These are phyloP conservation scores for Chrysolina oricalcia DNA, from an alignment of 2,888 invertebrate species.

Conservation along the genomic window DNA sequence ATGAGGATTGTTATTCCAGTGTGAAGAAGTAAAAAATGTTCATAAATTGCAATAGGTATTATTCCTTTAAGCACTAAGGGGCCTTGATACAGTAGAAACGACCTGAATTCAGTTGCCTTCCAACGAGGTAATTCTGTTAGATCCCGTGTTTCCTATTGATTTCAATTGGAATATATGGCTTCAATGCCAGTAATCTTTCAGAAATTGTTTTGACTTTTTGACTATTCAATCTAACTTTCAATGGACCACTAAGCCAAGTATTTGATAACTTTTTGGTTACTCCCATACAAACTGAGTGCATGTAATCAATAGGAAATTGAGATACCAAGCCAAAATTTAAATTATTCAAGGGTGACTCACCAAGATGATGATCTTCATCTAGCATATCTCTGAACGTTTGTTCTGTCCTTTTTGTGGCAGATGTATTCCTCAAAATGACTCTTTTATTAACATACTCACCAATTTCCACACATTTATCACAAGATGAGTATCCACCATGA, in stretches of 20 bases:
- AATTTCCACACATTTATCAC: conserved; percentile 51
- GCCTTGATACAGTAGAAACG: conserved; percentile 35
- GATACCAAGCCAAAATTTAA: conserved; percentile 39
- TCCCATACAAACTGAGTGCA: conserved; percentile 41
- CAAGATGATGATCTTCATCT: conserved; percentile 46
- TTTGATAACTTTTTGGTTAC: conserved; percentile 43
- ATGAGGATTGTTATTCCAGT: conserved; percentile 7
- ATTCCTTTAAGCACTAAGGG: conserved; percentile 29
- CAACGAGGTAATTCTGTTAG: conserved; percentile 37
- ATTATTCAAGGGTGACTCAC: conserved; percentile 38
- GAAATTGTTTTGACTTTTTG: conserved; percentile 28
- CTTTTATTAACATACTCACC: conserved; percentile 36
- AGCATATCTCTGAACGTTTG: conserved; percentile 37
- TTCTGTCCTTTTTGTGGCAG: conserved; percentile 37
- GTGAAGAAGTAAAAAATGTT: conserved; percentile 36
- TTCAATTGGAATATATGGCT: conserved; percentile 29
- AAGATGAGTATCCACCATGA: conserved; percentile 50
- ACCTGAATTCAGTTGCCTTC: conserved; percentile 37
- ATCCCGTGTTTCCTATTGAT: conserved; percentile 39
- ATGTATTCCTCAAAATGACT: conserved; percentile 32
- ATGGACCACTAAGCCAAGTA: conserved; percentile 31
- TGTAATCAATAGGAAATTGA: conserved; percentile 46
- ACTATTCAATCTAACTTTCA: conserved; percentile 28
- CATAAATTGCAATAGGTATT: conserved; percentile 25
- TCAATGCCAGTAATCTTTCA: conserved; percentile 27